A percentile compares a stretch with the other conserved stretches of the same genome.
Evolutionary conservation across 2,113 vertebrate species (phyloP).

Genomic region (Rhea pennata): DNA sequence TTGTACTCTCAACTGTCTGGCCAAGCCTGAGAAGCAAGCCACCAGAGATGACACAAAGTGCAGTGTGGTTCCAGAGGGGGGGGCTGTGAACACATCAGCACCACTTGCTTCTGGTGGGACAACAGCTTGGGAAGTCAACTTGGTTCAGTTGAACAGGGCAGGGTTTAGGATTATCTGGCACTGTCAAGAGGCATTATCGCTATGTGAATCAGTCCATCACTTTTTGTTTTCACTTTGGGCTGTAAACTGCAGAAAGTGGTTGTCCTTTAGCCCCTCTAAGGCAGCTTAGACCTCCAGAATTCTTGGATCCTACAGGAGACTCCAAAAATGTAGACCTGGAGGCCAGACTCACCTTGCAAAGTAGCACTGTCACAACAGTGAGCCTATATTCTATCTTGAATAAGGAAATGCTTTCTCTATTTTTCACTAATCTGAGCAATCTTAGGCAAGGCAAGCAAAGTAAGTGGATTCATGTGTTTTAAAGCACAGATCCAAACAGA

Average conservation of each 20-base stretch:
- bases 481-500: neutral
- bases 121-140: neutral
- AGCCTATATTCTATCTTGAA: neutral
- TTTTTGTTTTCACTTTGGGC: neutral
- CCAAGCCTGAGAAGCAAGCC: neutral
- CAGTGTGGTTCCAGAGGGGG: neutral
- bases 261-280: neutral
- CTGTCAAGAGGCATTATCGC: neutral
- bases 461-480: neutral
- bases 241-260: neutral
- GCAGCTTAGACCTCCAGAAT: neutral
- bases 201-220: neutral
- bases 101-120: neutral
- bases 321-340: neutral
- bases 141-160: neutral
- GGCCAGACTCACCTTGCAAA: neutral
- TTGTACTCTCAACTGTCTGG: neutral
- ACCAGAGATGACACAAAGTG: neutral
- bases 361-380: neutral
- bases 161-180: rapidly evolving
- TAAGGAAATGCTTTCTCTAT: neutral
- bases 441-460: neutral
- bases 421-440: neutral
- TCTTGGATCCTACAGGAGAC: neutral
- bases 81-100: neutral